Base-by-base conservation (phyloP, 2,113 vertebrate species). In the Odontesthes bonariensis region DNA sequence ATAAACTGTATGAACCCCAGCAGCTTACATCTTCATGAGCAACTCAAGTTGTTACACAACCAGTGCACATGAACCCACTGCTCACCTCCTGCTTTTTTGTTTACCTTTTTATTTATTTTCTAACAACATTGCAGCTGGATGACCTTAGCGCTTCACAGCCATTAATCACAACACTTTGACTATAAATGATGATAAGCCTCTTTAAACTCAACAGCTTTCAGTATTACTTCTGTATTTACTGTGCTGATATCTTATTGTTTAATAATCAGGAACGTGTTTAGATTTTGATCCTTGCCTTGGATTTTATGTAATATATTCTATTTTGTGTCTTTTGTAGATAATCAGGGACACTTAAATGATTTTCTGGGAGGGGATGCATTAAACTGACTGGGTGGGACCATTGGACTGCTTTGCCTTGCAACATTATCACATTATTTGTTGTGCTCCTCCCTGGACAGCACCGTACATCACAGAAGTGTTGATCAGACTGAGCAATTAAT, bases 121-220 rank as follows among this genome's bases (percentile, higher is more conserved):
- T n/a, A n/a, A n/a, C 51, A 9, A 46, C 19, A 44, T 35, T 69
- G 38, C 16, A 59, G 67, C 2, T 1, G 40, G 4, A 22, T 69
- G 71, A 76, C 69, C 54, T 77, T 60, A 60, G 56, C 32, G 16
- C 60, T 10, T 12, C 17, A 40, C 22, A 53, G 32, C 31, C 33
- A 73, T 79, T 75, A 52, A 74, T 70, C 60, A 53, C 12, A 5
- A 7, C 6, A 55, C 71, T 77, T 64, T 57, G 54, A 69, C 46
- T 22, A 54, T 62, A 42, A 47, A 66, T 0, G 42, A 59, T 68
- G 51, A 60, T 23, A 71, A 46, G 71, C 20, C 17, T 46, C 19
- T 58, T 56, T 32, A 35, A 33, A 47, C 22, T 31, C 16, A 2
- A 52, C 56, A 22, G 44, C 12, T 1, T 38, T 55, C 5, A 40